Evolutionary conservation across 35 echinoderm and acorn worm species (phyloP), one percentile per base, ranked within the genome.

Genomic region (Chiridota heheva): DNA sequence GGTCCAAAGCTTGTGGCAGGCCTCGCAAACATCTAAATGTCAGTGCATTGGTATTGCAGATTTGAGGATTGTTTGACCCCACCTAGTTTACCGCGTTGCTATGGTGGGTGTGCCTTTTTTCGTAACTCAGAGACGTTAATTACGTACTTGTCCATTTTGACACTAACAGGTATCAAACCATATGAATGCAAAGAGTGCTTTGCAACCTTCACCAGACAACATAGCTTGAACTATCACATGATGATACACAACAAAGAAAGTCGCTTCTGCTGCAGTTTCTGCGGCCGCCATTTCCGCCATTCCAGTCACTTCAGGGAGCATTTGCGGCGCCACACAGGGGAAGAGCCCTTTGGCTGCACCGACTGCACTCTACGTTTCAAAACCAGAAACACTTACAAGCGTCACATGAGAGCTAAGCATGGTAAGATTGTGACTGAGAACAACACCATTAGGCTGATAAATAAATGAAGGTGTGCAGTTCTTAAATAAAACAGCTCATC

Each of bases 161-260:
- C 42, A 3, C 16, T 60, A 45, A 8, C 73, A 98, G 95, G 95
- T 39, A 98, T 98, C 63, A 98, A 98, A 68, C 95, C 95, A 53
- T 98, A 83, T 56, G 60, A 87, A 45, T 98, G 95, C 58, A 48
- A 80, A 25, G 40, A 88, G 30, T 98, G 95, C 44, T 59, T 72
- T 42, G 88, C 95, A n/a, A 91, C 95, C 8, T 98, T 98, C 75
- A 98, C 95, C 39, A 84, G 95, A 34, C 88, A 91, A 18, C 95
- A 98, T 62, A 98, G 95, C 60, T 89, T 98, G 16, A 98, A 98
- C 42, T 98, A 98, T 60, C 95, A 98, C 65, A 91, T 91, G 84
- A 98, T 98, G 95, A 98, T 98, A 39, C 95, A 98, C 69, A 98
- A 98, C 61, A 72, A 91, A 37, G 83, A 98, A 71, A 81, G 78